Conservation (phyloP, 2,797 vertebrate species). For the Urocyon cinereoargenteus region DNA sequence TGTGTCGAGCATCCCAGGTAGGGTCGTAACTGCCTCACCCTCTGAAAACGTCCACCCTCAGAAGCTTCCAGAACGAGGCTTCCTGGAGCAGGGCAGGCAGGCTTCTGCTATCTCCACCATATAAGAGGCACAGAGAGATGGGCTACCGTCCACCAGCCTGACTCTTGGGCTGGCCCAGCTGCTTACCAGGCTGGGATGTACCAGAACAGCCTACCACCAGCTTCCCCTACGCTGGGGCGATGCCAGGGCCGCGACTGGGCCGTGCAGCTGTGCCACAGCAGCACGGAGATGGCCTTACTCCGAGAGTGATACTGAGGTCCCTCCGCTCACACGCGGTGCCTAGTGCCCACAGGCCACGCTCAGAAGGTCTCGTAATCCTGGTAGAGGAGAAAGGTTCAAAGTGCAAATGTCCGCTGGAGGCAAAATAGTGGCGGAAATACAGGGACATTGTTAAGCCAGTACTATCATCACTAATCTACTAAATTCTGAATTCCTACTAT, state of each 20-base stretch:
- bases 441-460: rapidly evolving
- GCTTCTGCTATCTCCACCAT: not conserved
- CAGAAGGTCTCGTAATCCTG: not conserved
- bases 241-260: not conserved
- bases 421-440: not conserved
- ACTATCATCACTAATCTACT: not conserved
- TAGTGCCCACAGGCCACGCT: rapidly evolving
- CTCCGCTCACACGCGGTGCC: not conserved
- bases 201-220: rapidly evolving
- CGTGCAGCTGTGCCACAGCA: rapidly evolving
- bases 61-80: not conserved
- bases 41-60: not conserved
- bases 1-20: not conserved
- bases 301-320: rapidly evolving
- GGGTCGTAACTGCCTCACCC: not conserved
- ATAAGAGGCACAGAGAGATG: rapidly evolving
- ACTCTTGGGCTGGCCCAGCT: not conserved
- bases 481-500: not conserved
- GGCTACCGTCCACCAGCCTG: not conserved
- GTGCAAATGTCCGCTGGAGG: not conserved
- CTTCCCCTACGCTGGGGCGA: too few relatives aligned
- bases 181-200: not conserved
- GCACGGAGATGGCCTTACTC: not conserved
- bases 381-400: not conserved
- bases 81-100: not conserved